Base-by-base conservation (phyloP, 2,888 invertebrate genomes). In the Ceriagrion tenellum region DNA sequence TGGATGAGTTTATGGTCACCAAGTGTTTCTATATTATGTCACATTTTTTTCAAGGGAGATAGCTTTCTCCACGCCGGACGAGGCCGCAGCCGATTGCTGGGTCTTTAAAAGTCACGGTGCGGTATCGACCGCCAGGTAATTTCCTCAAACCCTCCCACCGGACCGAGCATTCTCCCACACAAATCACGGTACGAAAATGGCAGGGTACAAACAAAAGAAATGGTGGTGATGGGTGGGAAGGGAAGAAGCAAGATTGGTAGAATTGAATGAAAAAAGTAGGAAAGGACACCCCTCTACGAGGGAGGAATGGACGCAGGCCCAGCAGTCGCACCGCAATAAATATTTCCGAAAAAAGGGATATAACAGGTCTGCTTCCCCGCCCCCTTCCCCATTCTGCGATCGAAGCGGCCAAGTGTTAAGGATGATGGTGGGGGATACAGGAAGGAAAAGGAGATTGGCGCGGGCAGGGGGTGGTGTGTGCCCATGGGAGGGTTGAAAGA, bases 291-390 rank as follows among this genome's bases (percentile, higher is more conserved):
- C 10, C 59, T 12, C 10, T 30, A 30, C 13, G 81, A 35, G 81
- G n/a, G 16, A 81, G 35, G 81, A 81, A 81, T 35, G 81, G 35
- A 81, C 16, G 30, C 35, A 13, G 81, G 35, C 12, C 81, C 30
- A 35, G 81, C 30, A 13, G 30, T 81, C 81, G 81, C 81, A 81
- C 81, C 81, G 81, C 81, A 81, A 81, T 81, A 81, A 81, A 81
- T 81, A 35, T 30, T 81, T 81, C 81, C 81, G 59, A 63, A 63
- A 30, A 90, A 63, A 20, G 63, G 91, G 91, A 40, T 63, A 91
- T 30, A 63, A 91, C 20, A 47, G 47, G 69, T n/a, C 23, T 40
- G 1, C n/a, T n/a, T n/a, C 59, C 59, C 59, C 59, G 47, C 23
- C 23, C 63, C 0, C 26, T 26, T 23, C 56, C 59, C 59, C 59